phyloP scores from a whole-genome alignment of 2,797 vertebrate species.

The Bryconaethiops microstoma region DNA sequence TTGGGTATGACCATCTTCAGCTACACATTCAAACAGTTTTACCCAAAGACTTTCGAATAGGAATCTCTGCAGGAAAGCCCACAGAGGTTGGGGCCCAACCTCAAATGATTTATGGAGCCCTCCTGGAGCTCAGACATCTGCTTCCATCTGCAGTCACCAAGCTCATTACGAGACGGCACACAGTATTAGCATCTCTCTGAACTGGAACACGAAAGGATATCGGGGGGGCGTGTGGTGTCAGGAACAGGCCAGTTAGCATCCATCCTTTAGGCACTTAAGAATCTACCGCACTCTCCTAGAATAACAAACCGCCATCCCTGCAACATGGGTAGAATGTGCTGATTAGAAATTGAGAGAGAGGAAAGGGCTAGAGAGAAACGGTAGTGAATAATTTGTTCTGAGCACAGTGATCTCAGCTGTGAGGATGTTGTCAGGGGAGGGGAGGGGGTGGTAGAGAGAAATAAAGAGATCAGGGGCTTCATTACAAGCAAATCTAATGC shows the following conservation, averaged over 20 bases:
- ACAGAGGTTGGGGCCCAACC: not conserved
- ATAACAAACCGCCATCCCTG: not conserved
- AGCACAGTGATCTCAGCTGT: not conserved
- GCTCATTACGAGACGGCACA: not conserved
- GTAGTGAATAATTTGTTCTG: not conserved
- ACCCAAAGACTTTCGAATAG: too few species aligned
- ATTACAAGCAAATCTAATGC: slow-evolving; percentile 30
- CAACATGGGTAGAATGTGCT: not conserved
- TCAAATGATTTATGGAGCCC: not conserved
- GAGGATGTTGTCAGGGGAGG: slow-evolving; percentile 40
- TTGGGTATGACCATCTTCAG: too few species aligned
- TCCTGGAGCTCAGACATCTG: not conserved
- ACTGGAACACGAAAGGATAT: not conserved
- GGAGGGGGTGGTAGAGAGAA: slow-evolving; percentile 26
- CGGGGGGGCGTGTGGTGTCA: too few species aligned
- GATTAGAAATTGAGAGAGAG: slow-evolving; percentile 43
- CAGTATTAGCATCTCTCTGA: not conserved
- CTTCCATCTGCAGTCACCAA: not conserved
- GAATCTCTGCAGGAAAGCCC: not conserved
- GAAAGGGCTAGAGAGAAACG: not conserved
- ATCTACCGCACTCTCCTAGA: not conserved
- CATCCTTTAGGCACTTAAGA: not conserved
- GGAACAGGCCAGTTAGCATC: not conserved
- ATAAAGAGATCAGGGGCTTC: slow-evolving; percentile 10
- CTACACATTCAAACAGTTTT: too few species aligned